A percentile compares a stretch with the other conserved stretches of the same genome.
Conservation (phyloP, 2,113 vertebrate genomes). For the Dissostichus mawsoni region DNA sequence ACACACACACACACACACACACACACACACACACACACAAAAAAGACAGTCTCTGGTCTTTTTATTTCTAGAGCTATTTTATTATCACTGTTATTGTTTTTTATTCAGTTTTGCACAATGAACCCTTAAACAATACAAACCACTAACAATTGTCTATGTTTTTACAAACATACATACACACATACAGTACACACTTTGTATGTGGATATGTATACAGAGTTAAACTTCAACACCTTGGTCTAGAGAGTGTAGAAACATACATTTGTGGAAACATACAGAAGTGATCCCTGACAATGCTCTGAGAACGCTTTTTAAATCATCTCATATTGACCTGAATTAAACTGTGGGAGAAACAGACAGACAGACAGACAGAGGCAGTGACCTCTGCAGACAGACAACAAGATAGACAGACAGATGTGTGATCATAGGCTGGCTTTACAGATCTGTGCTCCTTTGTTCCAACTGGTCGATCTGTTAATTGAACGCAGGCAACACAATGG, state of each 20-base stretch:
- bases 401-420: constrained; percentile 34
- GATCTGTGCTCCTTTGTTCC: constrained; percentile 53
- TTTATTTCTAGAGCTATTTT: constrained; percentile 83
- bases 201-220: constrained; percentile 77
- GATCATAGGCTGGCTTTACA: constrained; percentile 41
- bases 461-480: not conserved
- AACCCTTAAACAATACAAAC: constrained; percentile 85
- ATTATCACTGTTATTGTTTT: constrained; percentile 83
- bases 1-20: constrained; percentile 2
- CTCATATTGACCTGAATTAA: constrained; percentile 76
- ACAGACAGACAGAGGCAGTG: constrained; percentile 16
- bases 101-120: constrained; percentile 82
- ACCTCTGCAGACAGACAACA: not conserved
- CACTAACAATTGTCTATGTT: constrained; percentile 82
- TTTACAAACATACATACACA: constrained; percentile 79
- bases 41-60: constrained; percentile 47
- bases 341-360: constrained; percentile 47
- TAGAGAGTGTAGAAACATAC: constrained; percentile 63
- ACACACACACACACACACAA: constrained; percentile 22
- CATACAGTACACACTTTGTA: constrained; percentile 75
- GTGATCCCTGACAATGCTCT: constrained; percentile 76
- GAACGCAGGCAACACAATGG: constrained; percentile 13
- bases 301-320: constrained; percentile 59
- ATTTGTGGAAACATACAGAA: constrained; percentile 57
- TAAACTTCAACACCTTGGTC: constrained; percentile 62